Base-by-base conservation (phyloP, 2,888 invertebrate genomes). In the Empis stercorea region DNA sequence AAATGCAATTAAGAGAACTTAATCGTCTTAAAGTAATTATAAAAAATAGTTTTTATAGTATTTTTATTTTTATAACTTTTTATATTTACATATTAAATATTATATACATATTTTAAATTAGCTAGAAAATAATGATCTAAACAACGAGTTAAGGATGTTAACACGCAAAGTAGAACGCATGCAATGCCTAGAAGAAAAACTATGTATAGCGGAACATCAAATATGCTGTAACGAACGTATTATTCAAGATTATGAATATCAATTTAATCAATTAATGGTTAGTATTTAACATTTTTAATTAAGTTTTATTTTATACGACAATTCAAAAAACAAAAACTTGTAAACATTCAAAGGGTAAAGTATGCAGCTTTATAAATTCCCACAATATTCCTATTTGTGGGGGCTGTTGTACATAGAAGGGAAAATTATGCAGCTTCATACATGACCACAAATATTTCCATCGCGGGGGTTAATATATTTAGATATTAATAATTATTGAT, bases 191-290 rank as follows among this genome's bases (percentile, higher is more conserved):
- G 46, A 51, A 38, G 20, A 43, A 9, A 46, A 45, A 14, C 14
- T 51, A 30, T 11, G 27, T 7, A 30, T 30, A 17, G 45, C 50
- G 2, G 44, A 43, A 42, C 37, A 38, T 10, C 34, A 41, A 10
- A 27, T 51, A 2, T 11, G 9, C 11, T 23, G 30, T 10, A 44
- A 61, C 7, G 62, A 64, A 20, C 13, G 55, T 13, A 59, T 60
- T 0, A 17, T 65, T 5, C 56, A 53, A 43, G 57, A 59, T 4
- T 64, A 62, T 40, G 64, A 60, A 48, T 61, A 58, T 20, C 59
- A 60, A 44, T 56, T 59, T 44, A 55, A 56, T 42, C 58, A 60
- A 45, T 45, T 59, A 23, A 59, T 60, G 56, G 60, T 60, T 53
- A 58, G 57, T 56, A 44, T 40, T n/a, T 20, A 10, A 23, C 30